A percentile compares a stretch with the other conserved stretches of the same genome.
Evolutionary conservation across 2,888 invertebrate genomes (phyloP).

Genomic region (Agrochola lota): DNA sequence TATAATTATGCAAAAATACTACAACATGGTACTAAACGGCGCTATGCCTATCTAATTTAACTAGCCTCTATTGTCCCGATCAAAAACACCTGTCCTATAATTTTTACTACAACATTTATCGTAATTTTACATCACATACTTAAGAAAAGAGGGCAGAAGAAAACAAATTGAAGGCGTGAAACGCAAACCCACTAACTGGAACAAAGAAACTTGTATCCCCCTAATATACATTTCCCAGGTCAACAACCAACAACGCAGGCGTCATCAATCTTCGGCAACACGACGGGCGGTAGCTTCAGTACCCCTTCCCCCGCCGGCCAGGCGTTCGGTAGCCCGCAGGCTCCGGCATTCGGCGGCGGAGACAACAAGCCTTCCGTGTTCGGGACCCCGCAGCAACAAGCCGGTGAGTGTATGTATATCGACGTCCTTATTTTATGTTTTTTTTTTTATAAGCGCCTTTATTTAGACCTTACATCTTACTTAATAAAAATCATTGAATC

Average conservation of each 20-base stretch:
- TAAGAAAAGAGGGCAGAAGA: no score
- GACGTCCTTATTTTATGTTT: neutral
- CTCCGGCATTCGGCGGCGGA: conserved; percentile 71
- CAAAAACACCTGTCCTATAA: neutral
- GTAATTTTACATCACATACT: neutral
- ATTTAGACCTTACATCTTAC: neutral
- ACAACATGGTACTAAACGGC: neutral
- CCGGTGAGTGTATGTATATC: conserved; percentile 63
- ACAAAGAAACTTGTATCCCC: neutral
- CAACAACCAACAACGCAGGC: conserved; percentile 83
- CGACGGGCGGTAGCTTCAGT: conserved; percentile 82
- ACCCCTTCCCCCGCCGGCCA: conserved; percentile 75
- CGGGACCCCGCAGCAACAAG: conserved; percentile 81
- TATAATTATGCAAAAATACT: neutral
- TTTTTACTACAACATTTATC: neutral
- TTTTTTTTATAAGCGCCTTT: neutral
- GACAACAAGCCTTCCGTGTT: conserved; percentile 80
- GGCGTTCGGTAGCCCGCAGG: conserved; percentile 79
- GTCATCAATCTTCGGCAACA: conserved; percentile 82
- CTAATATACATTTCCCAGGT: conserved; percentile 67
- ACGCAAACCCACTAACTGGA: no score
- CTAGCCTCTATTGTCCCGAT: neutral
- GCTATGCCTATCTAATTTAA: neutral
- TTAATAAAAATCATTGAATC: neutral
- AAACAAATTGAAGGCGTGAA: no score